A percentile compares a stretch with the other conserved stretches of the same genome.
These are phyloP conservation scores for Bembecia ichneumoniformis DNA, from an alignment of 2,888 invertebrate genomes.

Conservation along the genomic window DNA sequence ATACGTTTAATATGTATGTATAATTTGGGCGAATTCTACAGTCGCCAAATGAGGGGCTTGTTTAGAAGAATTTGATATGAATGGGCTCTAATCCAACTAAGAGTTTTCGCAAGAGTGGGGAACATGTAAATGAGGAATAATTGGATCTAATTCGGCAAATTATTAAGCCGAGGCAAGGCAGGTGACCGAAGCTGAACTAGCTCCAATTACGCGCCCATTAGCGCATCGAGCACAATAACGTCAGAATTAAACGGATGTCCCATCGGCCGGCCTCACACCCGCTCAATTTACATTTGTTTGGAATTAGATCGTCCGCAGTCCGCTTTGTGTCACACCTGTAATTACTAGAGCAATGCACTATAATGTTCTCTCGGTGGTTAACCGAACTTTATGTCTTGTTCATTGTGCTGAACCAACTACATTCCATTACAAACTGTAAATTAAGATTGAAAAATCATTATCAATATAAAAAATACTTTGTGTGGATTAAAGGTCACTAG, in stretches of 20 bases:
- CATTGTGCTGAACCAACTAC: slow-evolving; percentile 13
- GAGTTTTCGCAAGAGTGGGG: too few relatives aligned
- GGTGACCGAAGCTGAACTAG: slow-evolving; percentile 47
- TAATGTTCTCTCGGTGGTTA: slow-evolving; percentile 34
- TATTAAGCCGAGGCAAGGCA: slow-evolving; percentile 38
- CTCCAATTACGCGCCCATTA: slow-evolving; percentile 63
- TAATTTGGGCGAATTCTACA: too few relatives aligned
- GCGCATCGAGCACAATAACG: slow-evolving; percentile 51
- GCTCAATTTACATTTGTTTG: slow-evolving; percentile 66
- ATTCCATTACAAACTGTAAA: too few relatives aligned
- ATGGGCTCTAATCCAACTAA: too few relatives aligned
- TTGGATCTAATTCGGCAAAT: slow-evolving; percentile 38
- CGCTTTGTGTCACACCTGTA: slow-evolving; percentile 42
- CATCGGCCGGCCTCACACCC: slow-evolving; percentile 35
- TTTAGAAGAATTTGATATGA: too few relatives aligned
- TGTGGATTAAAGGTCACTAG: too few relatives aligned
- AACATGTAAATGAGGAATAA: slow-evolving; percentile 3
- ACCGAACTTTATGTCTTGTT: slow-evolving; percentile 32
- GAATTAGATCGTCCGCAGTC: slow-evolving; percentile 39
- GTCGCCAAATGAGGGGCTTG: too few relatives aligned
- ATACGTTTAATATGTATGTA: too few relatives aligned
- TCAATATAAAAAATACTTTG: too few relatives aligned
- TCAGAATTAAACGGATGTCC: slow-evolving; percentile 59
- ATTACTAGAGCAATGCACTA: slow-evolving; percentile 26
- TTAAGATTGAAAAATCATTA: too few relatives aligned